Evolutionary conservation across 2,888 invertebrate species (phyloP).

Genomic region (Apoda limacodes): DNA sequence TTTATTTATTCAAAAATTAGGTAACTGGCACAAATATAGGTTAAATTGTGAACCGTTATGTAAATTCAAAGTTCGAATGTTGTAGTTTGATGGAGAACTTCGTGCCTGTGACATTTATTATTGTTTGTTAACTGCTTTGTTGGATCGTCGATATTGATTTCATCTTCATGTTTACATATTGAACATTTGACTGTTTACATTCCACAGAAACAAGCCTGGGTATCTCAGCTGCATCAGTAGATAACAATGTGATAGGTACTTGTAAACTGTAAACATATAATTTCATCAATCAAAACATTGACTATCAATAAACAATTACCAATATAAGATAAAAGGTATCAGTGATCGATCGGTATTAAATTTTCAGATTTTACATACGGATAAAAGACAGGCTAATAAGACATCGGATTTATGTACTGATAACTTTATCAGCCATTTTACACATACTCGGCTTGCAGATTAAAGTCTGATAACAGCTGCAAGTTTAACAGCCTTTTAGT

Average conservation of each 20-base stretch:
- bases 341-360: slow-evolving; percentile 33
- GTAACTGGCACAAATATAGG: too few relatives aligned
- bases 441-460: slow-evolving; percentile 43
- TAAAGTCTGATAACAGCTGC: slow-evolving; percentile 48
- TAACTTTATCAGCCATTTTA: slow-evolving; percentile 45
- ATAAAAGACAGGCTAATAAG: slow-evolving; percentile 32
- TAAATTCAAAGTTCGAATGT: too few relatives aligned
- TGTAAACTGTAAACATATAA: slow-evolving; percentile 41
- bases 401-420: slow-evolving; percentile 50
- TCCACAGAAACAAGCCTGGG: slow-evolving; percentile 34
- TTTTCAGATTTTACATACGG: slow-evolving; percentile 34
- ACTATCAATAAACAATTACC: slow-evolving; percentile 25
- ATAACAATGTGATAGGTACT: slow-evolving; percentile 38
- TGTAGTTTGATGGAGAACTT: too few relatives aligned
- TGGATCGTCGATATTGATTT: too few relatives aligned
- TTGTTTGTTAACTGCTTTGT: too few relatives aligned
- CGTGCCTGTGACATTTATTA: too few relatives aligned
- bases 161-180: slow-evolving; percentile 43
- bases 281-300: slow-evolving; percentile 40
- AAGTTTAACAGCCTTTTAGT: slow-evolving; percentile 58
- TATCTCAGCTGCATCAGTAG: slow-evolving; percentile 31
- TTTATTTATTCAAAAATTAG: too few relatives aligned
- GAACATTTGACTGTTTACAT: slow-evolving; percentile 44
- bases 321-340: slow-evolving; percentile 40
- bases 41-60: too few relatives aligned